Base-by-base conservation (phyloP, 1,140 invertebrate species). In the Papilio aristodemus region DNA sequence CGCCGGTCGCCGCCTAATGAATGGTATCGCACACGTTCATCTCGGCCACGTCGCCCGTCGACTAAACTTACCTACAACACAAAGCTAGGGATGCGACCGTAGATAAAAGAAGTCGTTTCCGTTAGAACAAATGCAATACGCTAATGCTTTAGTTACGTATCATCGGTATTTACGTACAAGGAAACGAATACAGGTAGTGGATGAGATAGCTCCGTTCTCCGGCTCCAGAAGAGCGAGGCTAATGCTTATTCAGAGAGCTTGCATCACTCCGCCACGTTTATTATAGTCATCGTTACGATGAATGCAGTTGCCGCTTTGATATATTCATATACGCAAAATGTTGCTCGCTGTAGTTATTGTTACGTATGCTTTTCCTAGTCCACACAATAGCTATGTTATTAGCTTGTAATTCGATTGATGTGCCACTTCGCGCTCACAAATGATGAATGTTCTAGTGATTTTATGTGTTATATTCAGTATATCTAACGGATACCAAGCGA, bases 1-100 rank as follows among this genome's bases (percentile, higher is more conserved):
- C 71, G 14, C 17, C 46, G 46, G 46, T 50, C 19, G 19, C 78
- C 79, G 80, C 80, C 80, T 91, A 91, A 91, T 89, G 87, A 91
- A 91, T 89, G 78, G 84, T 91, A 91, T 91, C 89, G 83, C 81
- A 89, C 85, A 89, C 89, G 87, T 86, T 84, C 85, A 90, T 90
- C 88, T 78, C 75, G 43, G 22, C 81, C 83, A 83, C 84, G 84
- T 87, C 74, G 70, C 68, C 72, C 71, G 43, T 60, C 58, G 71
- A 70, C 75, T 73, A 77, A 75, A 75, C 76, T 74, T 71, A 73
- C 76, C 71, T 62, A 70, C 60, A 73, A 74, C 74, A 60, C 58
- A 60, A 60, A 60, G 62, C 41, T 43, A 76, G 39, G 62, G 62
- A 64, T 64, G 62, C 62, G 62, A 64, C 62, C 17, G 62, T n/a